Evolutionary conservation across 2,113 vertebrate genomes (phyloP).

Genomic region (Odobenus rosmarus): DNA sequence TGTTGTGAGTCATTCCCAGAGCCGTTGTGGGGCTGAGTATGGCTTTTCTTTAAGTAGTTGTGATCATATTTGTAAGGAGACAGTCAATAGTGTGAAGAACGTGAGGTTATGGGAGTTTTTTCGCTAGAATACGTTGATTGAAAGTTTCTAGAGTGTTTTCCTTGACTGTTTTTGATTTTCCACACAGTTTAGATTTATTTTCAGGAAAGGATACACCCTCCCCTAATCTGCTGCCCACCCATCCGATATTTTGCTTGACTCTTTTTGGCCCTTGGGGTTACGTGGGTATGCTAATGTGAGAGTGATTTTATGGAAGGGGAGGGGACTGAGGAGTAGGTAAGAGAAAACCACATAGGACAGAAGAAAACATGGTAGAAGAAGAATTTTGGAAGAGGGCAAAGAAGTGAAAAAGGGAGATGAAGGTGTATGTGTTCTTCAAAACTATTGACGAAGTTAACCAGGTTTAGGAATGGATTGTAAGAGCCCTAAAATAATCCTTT

Average conservation of each 20-base stretch:
- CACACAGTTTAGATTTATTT: not conserved
- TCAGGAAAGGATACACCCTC: not conserved
- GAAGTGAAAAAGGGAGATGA: not conserved
- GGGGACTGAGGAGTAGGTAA: not conserved
- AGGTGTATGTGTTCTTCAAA: not conserved
- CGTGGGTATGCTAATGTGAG: not conserved
- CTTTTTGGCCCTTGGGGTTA: not conserved
- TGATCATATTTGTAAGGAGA: not conserved
- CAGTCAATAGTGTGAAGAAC: not conserved
- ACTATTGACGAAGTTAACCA: not conserved
- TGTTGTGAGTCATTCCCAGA: not conserved
- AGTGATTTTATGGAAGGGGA: not conserved
- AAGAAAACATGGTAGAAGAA: not conserved
- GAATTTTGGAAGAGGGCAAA: not conserved
- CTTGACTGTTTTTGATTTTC: not conserved
- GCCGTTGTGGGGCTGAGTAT: not conserved
- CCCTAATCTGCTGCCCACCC: accelerated
- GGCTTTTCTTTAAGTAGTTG: constrained; percentile 18
- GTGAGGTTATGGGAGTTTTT: not conserved
- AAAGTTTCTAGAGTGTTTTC: constrained; percentile 28
- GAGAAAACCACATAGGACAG: not conserved
- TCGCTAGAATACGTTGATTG: not conserved
- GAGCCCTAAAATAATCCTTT: not conserved
- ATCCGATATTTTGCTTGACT: not conserved
- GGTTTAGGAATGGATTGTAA: not conserved